These are phyloP conservation scores for Drosophila helvetica DNA, from an alignment of 2,888 invertebrate genomes.

Conservation along the genomic window DNA sequence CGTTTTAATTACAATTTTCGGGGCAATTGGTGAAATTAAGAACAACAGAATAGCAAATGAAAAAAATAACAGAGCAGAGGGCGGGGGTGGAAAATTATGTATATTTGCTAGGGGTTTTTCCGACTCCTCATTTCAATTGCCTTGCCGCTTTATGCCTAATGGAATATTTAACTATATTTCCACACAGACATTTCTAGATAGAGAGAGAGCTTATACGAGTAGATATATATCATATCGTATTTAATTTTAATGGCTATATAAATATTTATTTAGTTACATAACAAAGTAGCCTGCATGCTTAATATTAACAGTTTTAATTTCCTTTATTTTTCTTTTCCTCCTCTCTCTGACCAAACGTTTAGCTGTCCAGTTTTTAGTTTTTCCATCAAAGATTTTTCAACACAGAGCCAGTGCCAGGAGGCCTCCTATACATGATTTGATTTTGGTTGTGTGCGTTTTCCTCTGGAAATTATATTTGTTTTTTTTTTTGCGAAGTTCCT, in stretches of 20 bases:
- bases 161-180: slow-evolving; percentile 70
- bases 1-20: slow-evolving; percentile 71
- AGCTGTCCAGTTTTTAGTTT: slow-evolving; percentile 24
- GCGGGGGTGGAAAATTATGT: slow-evolving; percentile 14
- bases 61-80: slow-evolving; percentile 7
- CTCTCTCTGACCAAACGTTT: slow-evolving; percentile 18
- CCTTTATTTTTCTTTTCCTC: slow-evolving; percentile 16
- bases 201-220: slow-evolving; percentile 45
- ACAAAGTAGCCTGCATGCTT: slow-evolving; percentile 64
- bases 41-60: slow-evolving; percentile 44
- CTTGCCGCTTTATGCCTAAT: slow-evolving; percentile 50
- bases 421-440: not conserved
- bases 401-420: not conserved
- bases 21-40: slow-evolving; percentile 61
- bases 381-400: slow-evolving; percentile 39
- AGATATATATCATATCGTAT: slow-evolving; percentile 33
- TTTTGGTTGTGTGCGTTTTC: slow-evolving; percentile 3
- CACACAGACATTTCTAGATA: slow-evolving; percentile 35
- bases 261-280: slow-evolving; percentile 75
- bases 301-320: slow-evolving; percentile 42
- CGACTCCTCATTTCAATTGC: slow-evolving; percentile 29
- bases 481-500: slow-evolving; percentile 22
- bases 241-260: slow-evolving; percentile 64
- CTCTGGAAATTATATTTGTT: slow-evolving; percentile 4
- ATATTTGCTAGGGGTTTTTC: slow-evolving; percentile 8